A percentile compares a stretch with the other conserved stretches of the same genome.
phyloP scores from a whole-genome alignment of 1,140 invertebrate genomes.

The Papilio aristodemus region DNA sequence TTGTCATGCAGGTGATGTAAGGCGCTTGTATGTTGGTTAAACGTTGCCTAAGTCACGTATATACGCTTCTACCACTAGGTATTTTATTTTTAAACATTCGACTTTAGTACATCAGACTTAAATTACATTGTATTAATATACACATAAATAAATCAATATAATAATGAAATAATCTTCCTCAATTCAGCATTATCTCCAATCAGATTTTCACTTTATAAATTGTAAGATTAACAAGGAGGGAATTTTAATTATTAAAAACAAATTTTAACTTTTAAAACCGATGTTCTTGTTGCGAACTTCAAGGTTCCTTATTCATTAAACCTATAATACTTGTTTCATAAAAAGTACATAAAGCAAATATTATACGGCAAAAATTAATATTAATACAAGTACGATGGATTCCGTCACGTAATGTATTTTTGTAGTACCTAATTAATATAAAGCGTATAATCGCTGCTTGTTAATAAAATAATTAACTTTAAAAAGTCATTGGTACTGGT shows the following conservation, averaged over 20 bases:
- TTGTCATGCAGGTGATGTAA: constrained; percentile 29
- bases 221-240: too few relatives aligned
- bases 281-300: too few relatives aligned
- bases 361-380: not conserved
- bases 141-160: not conserved
- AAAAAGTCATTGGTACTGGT: not conserved
- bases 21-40: not conserved
- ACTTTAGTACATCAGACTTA: not conserved
- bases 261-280: too few relatives aligned
- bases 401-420: constrained; percentile 7
- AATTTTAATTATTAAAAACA: too few relatives aligned
- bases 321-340: too few relatives aligned
- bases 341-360: not conserved
- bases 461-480: constrained; percentile 1
- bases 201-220: too few relatives aligned
- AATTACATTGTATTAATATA: not conserved
- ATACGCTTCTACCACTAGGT: not conserved
- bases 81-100: not conserved
- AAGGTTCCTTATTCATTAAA: too few relatives aligned
- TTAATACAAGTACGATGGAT: not conserved
- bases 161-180: too few relatives aligned
- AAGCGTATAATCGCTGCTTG: not conserved
- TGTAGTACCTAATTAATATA: constrained; percentile 4
- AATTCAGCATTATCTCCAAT: too few relatives aligned
- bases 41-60: constrained; percentile 23